Evolutionary conservation across 2,797 vertebrate species (phyloP).

Genomic region (Liasis olivaceus): DNA sequence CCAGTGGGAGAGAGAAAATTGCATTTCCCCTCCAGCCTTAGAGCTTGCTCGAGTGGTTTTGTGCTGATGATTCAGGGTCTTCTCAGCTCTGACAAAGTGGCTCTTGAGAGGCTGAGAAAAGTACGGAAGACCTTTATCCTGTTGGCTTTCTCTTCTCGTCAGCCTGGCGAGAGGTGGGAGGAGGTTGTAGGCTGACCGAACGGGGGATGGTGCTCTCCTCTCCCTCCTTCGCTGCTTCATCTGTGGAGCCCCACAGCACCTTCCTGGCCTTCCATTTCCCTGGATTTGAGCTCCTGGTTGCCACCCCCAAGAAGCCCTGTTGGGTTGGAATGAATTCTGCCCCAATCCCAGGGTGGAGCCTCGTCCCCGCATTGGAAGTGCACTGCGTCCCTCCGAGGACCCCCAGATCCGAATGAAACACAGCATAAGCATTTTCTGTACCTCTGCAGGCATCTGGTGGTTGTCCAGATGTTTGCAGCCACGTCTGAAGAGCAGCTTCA

Average conservation of each 20-base stretch:
- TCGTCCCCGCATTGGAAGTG: neutral
- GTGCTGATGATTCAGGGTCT: conserved; percentile 25
- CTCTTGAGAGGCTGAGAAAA: neutral
- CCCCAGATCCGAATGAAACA: neutral
- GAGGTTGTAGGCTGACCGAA: rapidly evolving
- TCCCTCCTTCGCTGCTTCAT: neutral
- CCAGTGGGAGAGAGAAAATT: neutral
- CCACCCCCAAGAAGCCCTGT: neutral
- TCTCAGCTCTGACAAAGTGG: conserved; percentile 6
- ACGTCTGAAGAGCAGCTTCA: neutral
- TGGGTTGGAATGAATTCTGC: neutral
- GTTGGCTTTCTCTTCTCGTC: neutral
- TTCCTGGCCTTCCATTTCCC: no score
- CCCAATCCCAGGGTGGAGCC: neutral
- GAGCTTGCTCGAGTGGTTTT: neutral
- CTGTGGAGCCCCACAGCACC: neutral
- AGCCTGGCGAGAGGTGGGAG: neutral
- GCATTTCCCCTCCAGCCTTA: rapidly evolving
- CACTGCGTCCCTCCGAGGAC: neutral
- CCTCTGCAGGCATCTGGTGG: neutral
- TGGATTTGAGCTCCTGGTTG: neutral
- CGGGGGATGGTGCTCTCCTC: neutral
- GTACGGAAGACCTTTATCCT: neutral
- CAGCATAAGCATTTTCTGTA: neutral
- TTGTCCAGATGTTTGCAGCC: neutral